Percentiles rank a stretch among this genome's conserved stretches.
Evolutionary conservation across 2,113 vertebrate genomes (phyloP).

Genomic region (Formicarius rufipectus): DNA sequence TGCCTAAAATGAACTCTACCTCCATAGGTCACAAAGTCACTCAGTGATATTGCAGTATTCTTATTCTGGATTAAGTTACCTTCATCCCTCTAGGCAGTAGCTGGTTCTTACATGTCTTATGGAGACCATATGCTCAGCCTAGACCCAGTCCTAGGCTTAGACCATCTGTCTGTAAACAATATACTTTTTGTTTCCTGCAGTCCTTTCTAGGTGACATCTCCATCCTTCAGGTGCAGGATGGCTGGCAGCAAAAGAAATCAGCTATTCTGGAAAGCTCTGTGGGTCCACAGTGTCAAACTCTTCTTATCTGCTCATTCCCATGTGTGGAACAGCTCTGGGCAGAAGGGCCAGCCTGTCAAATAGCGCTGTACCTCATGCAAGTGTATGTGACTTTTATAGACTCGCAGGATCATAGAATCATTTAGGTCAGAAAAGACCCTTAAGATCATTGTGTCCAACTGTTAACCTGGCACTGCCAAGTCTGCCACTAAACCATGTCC

Average conservation of each 20-base stretch:
- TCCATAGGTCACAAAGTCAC: not conserved
- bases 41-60: not conserved
- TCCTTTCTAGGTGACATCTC: not conserved
- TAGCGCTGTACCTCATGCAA: not conserved
- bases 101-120: not conserved
- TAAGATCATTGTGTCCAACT: not conserved
- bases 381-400: not conserved
- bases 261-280: not conserved
- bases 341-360: not conserved
- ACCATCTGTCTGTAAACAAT: not conserved
- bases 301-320: not conserved
- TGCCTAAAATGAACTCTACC: conserved; percentile 37
- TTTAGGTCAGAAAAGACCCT: not conserved
- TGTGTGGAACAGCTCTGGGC: not conserved
- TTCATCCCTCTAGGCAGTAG: not conserved
- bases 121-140: not conserved
- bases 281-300: not conserved
- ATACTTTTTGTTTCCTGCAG: not conserved
- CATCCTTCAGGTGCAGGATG: not conserved
- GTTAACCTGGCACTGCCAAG: not conserved
- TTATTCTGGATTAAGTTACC: not conserved
- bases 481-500: not conserved
- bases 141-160: not conserved
- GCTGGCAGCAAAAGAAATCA: not conserved
- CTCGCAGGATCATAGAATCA: not conserved